Base-by-base conservation (phyloP, 2,888 invertebrate species). In the Drosophila gaucha region DNA sequence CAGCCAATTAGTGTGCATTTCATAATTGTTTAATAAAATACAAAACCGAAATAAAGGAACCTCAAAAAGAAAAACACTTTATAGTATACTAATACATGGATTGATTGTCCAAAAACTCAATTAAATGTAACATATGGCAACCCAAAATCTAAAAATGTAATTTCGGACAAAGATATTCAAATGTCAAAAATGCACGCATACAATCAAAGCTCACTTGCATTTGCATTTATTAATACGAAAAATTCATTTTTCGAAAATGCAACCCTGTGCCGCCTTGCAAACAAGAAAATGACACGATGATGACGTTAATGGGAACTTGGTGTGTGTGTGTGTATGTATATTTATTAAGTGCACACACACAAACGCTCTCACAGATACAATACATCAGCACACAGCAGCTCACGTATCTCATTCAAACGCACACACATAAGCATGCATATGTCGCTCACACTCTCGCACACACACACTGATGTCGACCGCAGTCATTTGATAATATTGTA, bases 1-100 rank as follows among this genome's bases (percentile, higher is more conserved):
- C 75, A 80, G 78, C 69, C 84, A 90, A 90, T 90, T 90, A 90
- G 90, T 88, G 78, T 90, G 85, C 86, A 90, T 89, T 90, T 90
- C 86, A 89, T 90, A 90, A 90, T 88, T 90, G 78, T 84, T 89
- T 80, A 87, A 86, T 73, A 84, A 86, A 86, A 79, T 66, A 83
- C 39, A 30, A 22, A 57, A 46, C 64, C 33, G 8, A 59, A 49
- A 57, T 22, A 24, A 30, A 31, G 49, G 24, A 66, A 59, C 64
- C 49, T 47, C 8, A 36, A 46, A 49, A 33, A 22, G 43, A 52
- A 56, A 62, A 57, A 54, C 43, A 36, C 24, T 8, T 10, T 33
- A 28, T 30, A 67, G 20, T 49, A 74, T 47, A 60, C 51, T 51
- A n/a, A n/a, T n/a, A n/a, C n/a, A n/a, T n/a, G 50, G 54, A 36